These are phyloP conservation scores for Ophonus ardosiacus DNA, from an alignment of 2,888 invertebrate genomes.

Conservation along the genomic window DNA sequence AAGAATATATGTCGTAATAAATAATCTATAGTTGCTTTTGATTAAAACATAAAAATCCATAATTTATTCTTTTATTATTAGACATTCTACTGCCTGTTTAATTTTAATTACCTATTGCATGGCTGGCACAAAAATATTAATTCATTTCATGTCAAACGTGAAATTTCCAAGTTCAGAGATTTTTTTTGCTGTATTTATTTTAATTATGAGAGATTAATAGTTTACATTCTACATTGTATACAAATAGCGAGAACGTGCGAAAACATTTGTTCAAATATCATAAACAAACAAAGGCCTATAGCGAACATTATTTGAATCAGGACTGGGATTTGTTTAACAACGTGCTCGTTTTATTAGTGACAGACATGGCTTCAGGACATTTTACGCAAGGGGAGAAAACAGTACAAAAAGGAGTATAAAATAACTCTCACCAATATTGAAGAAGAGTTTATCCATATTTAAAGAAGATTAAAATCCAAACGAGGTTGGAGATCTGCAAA, in stretches of 20 bases:
- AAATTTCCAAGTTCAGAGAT: background rate
- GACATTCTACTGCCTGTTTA: background rate
- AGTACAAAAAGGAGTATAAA: background rate
- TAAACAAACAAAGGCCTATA: slow-evolving; percentile 52
- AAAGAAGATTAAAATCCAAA: too few relatives aligned
- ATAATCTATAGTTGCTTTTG: too few relatives aligned
- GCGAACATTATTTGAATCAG: slow-evolving; percentile 36
- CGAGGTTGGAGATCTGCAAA: too few relatives aligned
- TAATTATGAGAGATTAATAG: slow-evolving; percentile 45
- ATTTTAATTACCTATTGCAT: background rate
- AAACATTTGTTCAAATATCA: slow-evolving; percentile 52
- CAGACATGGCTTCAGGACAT: slow-evolving; percentile 5
- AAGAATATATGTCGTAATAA: too few relatives aligned
- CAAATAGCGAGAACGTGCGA: slow-evolving; percentile 38
- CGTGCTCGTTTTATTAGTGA: slow-evolving; percentile 25
- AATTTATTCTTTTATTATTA: too few relatives aligned
- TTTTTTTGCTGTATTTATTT: slow-evolving; percentile 42
- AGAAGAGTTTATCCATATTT: too few relatives aligned
- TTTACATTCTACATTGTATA: slow-evolving; percentile 36
- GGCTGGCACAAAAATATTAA: background rate
- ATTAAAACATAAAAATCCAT: too few relatives aligned
- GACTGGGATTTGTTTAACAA: slow-evolving; percentile 37
- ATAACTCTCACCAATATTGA: background rate
- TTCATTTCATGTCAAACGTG: background rate
- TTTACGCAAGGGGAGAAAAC: background rate